Base-by-base conservation (phyloP, 2,888 invertebrate genomes). In the Acheta domesticus region DNA sequence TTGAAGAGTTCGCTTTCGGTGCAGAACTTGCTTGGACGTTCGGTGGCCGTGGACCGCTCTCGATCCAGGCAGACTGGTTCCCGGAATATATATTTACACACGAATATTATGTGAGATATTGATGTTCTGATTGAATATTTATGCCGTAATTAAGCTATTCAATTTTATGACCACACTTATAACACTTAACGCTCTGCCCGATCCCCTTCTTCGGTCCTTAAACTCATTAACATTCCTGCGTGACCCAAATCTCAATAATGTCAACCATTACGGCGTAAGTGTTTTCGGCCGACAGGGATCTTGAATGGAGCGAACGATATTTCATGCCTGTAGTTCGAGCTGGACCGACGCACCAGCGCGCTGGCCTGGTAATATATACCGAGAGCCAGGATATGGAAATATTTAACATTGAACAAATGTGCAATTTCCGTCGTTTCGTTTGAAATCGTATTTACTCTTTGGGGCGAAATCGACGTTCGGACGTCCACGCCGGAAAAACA, bases 71-170 rank as follows among this genome's bases (percentile, higher is more conserved):
- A n/a, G n/a, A 62, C 62, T 62, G 62, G 62, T 62, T 62, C n/a
- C 62, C 14, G 62, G 62, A 62, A 62, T 62, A 62, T 62, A 62
- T 62, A 62, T 62, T 62, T 62, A 62, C 62, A 19, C 62, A 19
- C 62, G 62, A 62, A 62, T 62, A 62, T 62, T 62, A 62, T 62
- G 62, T 62, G 62, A 62, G 62, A 62, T 62, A 62, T 62, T 62
- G 62, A 62, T 62, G 62, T 62, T 62, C 62, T 62, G 62, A 62
- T 62, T 62, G 62, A 62, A 62, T 62, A 62, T 62, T 62, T 62
- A 62, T 62, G 62, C 62, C 62, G 62, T 62, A 62, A 62, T 62
- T 62, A 62, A 62, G 62, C 62, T 62, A 62, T 62, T 62, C 62
- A 62, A 62, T 62, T 62, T 62, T 62, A 62, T 62, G 62, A 16